phyloP scores from a whole-genome alignment of 2,888 invertebrate genomes.

The Monochamus alternatus region DNA sequence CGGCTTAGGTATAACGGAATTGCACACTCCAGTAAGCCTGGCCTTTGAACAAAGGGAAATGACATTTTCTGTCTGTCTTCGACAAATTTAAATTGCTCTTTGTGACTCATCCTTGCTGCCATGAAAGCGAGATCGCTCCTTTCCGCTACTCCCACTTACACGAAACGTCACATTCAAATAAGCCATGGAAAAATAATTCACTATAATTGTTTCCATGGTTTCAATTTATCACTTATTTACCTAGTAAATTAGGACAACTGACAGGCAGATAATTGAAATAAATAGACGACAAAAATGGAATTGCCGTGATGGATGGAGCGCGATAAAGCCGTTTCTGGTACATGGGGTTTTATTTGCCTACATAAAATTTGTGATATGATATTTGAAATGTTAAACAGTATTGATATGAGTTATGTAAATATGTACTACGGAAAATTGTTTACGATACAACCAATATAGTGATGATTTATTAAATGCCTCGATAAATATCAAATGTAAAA shows the following conservation, averaged over 20 bases:
- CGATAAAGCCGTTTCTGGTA: neutral
- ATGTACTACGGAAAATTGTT: too few species aligned
- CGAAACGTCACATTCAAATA: constrained; percentile 14
- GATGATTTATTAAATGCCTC: neutral
- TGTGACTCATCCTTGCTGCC: constrained; percentile 25
- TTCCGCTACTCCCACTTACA: constrained; percentile 20
- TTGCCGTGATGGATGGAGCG: neutral
- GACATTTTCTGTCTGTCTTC: constrained; percentile 35
- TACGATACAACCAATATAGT: too few species aligned
- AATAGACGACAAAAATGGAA: constrained; percentile 8
- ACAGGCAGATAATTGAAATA: constrained; percentile 8
- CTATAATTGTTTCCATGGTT: neutral
- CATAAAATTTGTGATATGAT: constrained; percentile 4
- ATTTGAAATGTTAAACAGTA: neutral
- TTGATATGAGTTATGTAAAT: neutral
- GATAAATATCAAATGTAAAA: too few species aligned
- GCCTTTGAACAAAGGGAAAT: constrained; percentile 30
- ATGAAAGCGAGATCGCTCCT: constrained; percentile 13
- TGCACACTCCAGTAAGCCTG: constrained; percentile 34
- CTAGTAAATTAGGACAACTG: neutral
- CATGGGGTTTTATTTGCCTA: constrained; percentile 4
- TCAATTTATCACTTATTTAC: constrained; percentile 3
- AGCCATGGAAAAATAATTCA: constrained; percentile 14
- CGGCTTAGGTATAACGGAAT: constrained; percentile 29
- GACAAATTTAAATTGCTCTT: constrained; percentile 36